phyloP scores from a whole-genome alignment of 1,140 invertebrate genomes.

The Zaprionus tsacasi region DNA sequence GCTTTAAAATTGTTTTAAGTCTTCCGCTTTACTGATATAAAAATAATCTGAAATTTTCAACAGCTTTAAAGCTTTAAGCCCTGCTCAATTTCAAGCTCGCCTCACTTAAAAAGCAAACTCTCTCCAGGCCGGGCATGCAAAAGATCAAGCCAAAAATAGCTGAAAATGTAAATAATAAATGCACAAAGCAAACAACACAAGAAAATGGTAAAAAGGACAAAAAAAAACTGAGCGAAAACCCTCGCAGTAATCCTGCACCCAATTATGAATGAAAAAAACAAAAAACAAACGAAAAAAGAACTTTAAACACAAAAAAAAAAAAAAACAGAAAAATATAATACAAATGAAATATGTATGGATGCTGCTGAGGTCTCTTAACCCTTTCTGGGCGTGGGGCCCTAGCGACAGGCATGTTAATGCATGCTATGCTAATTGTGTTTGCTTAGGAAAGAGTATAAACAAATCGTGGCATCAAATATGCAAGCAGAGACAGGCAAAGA shows the following conservation, averaged over 20 bases:
- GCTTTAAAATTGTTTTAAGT: too few species aligned
- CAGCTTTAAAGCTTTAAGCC: constrained; percentile 1
- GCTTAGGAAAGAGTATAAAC: constrained; percentile 55
- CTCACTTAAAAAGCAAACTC: background rate
- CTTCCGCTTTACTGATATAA: too few species aligned
- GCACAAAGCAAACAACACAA: constrained; percentile 36
- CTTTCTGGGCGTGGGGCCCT: constrained; percentile 1
- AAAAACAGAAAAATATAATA: constrained; percentile 38
- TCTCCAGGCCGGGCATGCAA: constrained; percentile 15
- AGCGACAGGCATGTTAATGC: constrained; percentile 45
- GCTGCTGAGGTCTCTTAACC: constrained; percentile 24
- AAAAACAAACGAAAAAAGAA: background rate
- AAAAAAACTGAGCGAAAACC: constrained; percentile 33
- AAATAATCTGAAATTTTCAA: too few species aligned
- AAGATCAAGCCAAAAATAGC: constrained; percentile 21
- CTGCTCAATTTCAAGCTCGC: background rate
- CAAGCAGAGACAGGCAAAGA: constrained; percentile 22
- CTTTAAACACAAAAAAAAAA: background rate
- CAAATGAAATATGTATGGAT: constrained; percentile 58
- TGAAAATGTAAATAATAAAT: constrained; percentile 34
- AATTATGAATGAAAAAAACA: constrained; percentile 56
- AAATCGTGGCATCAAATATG: constrained; percentile 36
- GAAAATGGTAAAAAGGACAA: constrained; percentile 39
- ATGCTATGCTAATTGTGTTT: constrained; percentile 77
- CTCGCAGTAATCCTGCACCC: constrained; percentile 51